phyloP scores from a whole-genome alignment of 35 echinoderm and acorn worm genomes.

The Amphiura filiformis region DNA sequence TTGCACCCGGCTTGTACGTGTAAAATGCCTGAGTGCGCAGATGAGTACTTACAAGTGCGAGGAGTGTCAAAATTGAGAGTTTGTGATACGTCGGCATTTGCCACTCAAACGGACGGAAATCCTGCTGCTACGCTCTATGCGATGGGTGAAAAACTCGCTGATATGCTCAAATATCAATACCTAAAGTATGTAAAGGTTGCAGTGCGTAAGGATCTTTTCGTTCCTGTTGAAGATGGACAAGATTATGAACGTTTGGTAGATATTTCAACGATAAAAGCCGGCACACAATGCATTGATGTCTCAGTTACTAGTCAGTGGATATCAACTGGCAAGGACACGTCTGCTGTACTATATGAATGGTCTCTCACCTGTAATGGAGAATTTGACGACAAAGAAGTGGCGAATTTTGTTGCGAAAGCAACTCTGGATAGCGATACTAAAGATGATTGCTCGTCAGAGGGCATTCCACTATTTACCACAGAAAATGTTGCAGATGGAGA shows the following conservation, averaged over 20 bases:
- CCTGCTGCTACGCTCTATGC: conserved; percentile 32
- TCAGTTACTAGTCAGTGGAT: not conserved
- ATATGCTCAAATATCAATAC: conserved; percentile 31
- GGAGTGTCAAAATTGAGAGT: conserved; percentile 23
- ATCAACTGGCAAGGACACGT: conserved; percentile 14
- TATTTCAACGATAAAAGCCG: not conserved
- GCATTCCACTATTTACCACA: conserved; percentile 9
- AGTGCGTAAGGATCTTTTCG: conserved; percentile 12
- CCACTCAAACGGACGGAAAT: conserved; percentile 25
- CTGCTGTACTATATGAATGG: conserved; percentile 6
- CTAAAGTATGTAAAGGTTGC: conserved; percentile 15
- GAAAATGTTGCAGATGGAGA: not conserved
- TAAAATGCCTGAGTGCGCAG: conserved; percentile 40
- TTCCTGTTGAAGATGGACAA: not conserved
- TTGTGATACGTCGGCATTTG: conserved; percentile 41
- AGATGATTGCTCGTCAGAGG: not conserved
- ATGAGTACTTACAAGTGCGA: conserved; percentile 33
- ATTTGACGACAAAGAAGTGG: conserved; percentile 1
- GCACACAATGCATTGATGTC: conserved; percentile 2
- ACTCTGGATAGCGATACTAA: not conserved
- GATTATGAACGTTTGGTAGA: not conserved
- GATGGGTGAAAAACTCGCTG: conserved; percentile 35
- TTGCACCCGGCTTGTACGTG: conserved; percentile 39
- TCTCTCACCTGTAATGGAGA: conserved; percentile 19
- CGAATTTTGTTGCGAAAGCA: not conserved